Percentiles rank a stretch among this genome's conserved stretches.
Conservation (phyloP, 2,888 invertebrate genomes). For the Charanyca ferruginea region DNA sequence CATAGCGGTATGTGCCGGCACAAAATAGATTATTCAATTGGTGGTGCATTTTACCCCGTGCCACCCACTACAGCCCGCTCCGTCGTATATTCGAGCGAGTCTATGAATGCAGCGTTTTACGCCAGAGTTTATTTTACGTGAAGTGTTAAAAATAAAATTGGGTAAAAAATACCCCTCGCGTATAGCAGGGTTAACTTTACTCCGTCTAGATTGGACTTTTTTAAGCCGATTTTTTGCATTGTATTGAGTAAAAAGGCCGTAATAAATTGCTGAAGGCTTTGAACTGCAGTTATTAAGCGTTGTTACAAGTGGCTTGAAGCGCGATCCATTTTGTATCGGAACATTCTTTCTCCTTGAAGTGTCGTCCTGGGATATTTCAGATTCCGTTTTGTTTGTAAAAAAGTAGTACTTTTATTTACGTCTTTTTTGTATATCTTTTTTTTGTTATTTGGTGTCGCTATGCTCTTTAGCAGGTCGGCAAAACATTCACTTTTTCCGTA, state of each 20-base stretch:
- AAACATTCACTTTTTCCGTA: too few relatives aligned
- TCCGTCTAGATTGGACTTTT: slow-evolving; percentile 58
- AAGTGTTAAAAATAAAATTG: slow-evolving; percentile 71
- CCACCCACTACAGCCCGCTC: slow-evolving; percentile 60
- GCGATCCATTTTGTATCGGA: slow-evolving; percentile 18
- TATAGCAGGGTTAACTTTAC: slow-evolving; percentile 59
- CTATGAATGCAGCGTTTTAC: slow-evolving; percentile 70
- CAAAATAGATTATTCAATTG: slow-evolving; percentile 84
- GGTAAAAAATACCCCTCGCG: slow-evolving; percentile 57
- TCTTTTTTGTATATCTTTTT: too few relatives aligned
- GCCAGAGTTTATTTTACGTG: slow-evolving; percentile 64
- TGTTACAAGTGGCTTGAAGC: slow-evolving; percentile 28
- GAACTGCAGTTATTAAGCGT: slow-evolving; percentile 26
- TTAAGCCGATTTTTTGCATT: slow-evolving; percentile 46
- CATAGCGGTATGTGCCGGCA: slow-evolving; percentile 52
- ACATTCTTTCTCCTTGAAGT: slow-evolving; percentile 5
- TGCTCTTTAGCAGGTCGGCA: too few relatives aligned
- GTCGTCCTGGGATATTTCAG: background rate
- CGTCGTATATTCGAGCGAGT: slow-evolving; percentile 68
- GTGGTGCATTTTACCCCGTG: slow-evolving; percentile 74
- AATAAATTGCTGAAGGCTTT: slow-evolving; percentile 39
- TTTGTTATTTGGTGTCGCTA: too few relatives aligned
- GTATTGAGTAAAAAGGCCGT: slow-evolving; percentile 32
- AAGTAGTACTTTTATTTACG: background rate
- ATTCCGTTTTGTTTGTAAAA: background rate